Conservation (phyloP, 1,140 invertebrate genomes). For the Drosophila ficusphila region DNA sequence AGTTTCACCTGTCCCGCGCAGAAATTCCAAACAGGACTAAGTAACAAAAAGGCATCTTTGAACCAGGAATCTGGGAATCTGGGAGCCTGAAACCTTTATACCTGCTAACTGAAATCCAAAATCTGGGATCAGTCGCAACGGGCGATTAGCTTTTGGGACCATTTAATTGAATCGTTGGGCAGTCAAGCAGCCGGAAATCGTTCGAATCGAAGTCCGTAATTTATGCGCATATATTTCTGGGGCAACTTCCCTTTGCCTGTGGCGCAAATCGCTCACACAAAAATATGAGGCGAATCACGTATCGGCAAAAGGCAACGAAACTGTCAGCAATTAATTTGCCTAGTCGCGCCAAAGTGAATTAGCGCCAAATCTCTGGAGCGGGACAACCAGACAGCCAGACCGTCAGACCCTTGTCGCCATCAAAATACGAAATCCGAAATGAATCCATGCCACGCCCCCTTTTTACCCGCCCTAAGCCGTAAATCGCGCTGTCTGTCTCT, state of each 20-base stretch:
- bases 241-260: not conserved
- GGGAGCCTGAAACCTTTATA: too few species aligned
- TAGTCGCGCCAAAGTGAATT: conserved; percentile 70
- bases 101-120: not conserved
- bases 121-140: conserved; percentile 16
- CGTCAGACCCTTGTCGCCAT: conserved; percentile 25
- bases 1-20: not conserved
- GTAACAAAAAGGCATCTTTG: too few species aligned
- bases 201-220: conserved; percentile 29
- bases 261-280: too few species aligned
- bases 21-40: too few species aligned
- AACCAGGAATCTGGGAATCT: too few species aligned
- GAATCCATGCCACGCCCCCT: too few species aligned
- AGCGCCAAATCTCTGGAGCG: conserved; percentile 50
- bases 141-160: conserved; percentile 29
- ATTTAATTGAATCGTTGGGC: conserved; percentile 56
- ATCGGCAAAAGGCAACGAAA: conserved; percentile 33
- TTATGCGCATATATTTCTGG: conserved; percentile 64
- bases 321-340: conserved; percentile 77
- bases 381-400: too few species aligned
- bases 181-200: conserved; percentile 41
- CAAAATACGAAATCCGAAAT: conserved; percentile 1
- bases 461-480: not conserved
- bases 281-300: conserved; percentile 26
- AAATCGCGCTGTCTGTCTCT: conserved; percentile 20